Evolutionary conservation across 2,888 invertebrate species (phyloP), one percentile per base, ranked within the genome.

Genomic region (Matsumyia berberina): DNA sequence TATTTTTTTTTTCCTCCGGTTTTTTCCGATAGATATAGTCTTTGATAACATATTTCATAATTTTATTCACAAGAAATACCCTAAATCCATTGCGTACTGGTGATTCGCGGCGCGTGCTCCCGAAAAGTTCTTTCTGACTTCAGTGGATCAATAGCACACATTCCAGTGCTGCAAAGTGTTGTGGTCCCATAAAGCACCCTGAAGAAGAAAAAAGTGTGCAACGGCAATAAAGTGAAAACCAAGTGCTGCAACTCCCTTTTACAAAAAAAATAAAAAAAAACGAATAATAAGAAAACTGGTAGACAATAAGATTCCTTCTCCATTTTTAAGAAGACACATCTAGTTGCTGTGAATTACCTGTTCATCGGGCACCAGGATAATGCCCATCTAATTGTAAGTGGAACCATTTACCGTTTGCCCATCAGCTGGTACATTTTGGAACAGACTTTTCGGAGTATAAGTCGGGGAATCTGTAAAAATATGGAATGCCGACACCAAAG

Each of bases 361-460:
- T 15, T 37, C 58, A 42, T 33, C 46, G 82, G 77, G 44, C 29
- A 51, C 57, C 35, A 70, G 70, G 66, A 82, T 39, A 51, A 82
- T 82, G 72, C 37, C 46, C 44, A 66, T 58, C 42, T 70, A 60
- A 80, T 35, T 9, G 80, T 80, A 74, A 80, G 80, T 80, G 19
- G 12, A 42, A 51, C 12, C 11, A 58, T 49, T 64, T 35, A 64
- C 39, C 31, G 44, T 46, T 37, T 37, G 33, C 9, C 44, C 37
- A 46, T 64, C 55, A 57, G 62, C 69, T 58, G 66, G 53, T 58
- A 35, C 3, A 49, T 37, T 42, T 8, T n/a, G 3, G 8, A 64
- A 69, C 7, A 2, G n/a, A 42, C 31, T 64, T 37, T 33, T 0
- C 0, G 11, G 5, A 1, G 29, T 17, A 12, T 11, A 7, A 8